phyloP scores from a whole-genome alignment of 1,140 invertebrate species.

The Nasonia giraulti region DNA sequence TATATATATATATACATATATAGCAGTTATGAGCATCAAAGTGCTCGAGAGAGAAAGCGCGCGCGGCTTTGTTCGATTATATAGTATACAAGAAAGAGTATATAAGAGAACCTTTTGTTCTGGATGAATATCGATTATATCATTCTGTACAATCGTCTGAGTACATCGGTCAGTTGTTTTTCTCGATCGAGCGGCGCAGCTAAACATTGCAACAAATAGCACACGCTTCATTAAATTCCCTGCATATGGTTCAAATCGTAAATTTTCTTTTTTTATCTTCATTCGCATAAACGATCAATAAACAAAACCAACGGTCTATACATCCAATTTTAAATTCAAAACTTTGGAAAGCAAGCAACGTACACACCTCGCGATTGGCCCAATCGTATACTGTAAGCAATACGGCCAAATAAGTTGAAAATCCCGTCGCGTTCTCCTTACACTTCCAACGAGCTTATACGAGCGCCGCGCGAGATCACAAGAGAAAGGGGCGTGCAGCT shows the following conservation, averaged over 20 bases:
- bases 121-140: conserved; percentile 35
- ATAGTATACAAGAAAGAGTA: conserved; percentile 18
- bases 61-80: conserved; percentile 13
- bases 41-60: background rate
- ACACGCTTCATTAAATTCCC: conserved; percentile 31
- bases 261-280: background rate
- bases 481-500: background rate
- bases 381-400: background rate
- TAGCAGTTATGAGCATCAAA: background rate
- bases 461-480: background rate
- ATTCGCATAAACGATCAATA: background rate
- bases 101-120: conserved; percentile 40
- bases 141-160: conserved; percentile 40
- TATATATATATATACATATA: too few relatives aligned
- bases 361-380: background rate
- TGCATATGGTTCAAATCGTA: background rate
- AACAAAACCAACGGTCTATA: background rate
- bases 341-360: too few relatives aligned
- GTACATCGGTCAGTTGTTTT: conserved; percentile 42
- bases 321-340: too few relatives aligned
- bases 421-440: background rate
- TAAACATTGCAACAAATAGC: conserved; percentile 45
- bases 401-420: background rate
- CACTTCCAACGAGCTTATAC: too few relatives aligned
- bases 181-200: conserved; percentile 36